Evolutionary conservation across 2,113 vertebrate species (phyloP).

Genomic region (Pagrus major): DNA sequence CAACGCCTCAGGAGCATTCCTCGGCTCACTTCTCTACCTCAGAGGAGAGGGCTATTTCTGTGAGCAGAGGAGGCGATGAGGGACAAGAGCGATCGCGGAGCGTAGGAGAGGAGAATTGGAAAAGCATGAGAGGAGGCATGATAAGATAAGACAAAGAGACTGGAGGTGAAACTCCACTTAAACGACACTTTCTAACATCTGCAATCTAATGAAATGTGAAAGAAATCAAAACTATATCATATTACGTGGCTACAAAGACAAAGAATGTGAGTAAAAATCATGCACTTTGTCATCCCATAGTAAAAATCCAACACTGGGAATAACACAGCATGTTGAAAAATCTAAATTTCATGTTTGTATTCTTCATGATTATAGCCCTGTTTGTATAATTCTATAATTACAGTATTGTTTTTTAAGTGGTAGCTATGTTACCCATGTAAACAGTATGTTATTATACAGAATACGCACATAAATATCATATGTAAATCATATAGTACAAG

Average conservation of each 20-base stretch:
- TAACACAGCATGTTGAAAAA: neutral
- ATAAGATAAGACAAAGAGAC: conserved; percentile 29
- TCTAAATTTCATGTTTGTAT: neutral
- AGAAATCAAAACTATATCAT: neutral
- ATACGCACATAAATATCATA: neutral
- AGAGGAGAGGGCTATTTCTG: conserved; percentile 63
- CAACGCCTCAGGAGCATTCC: conserved; percentile 52
- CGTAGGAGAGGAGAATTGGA: conserved; percentile 45
- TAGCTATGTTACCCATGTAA: neutral
- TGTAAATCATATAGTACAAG: conserved; percentile 6
- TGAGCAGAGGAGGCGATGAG: conserved; percentile 57
- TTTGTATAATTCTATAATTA: neutral
- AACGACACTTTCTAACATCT: conserved; percentile 6
- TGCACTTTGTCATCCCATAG: neutral
- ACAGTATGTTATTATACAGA: conserved; percentile 15
- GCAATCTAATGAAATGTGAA: conserved; percentile 12
- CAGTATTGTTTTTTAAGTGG: neutral
- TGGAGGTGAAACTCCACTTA: conserved; percentile 32
- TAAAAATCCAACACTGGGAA: neutral
- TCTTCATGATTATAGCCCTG: neutral
- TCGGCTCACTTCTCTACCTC: conserved; percentile 43
- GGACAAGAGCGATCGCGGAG: conserved; percentile 26
- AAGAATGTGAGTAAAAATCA: neutral
- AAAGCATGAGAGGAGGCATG: conserved; percentile 24
- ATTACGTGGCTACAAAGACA: neutral